Evolutionary conservation across 2,113 vertebrate species (phyloP), one percentile per base, ranked within the genome.

Genomic region (Zosterops pallidus): DNA sequence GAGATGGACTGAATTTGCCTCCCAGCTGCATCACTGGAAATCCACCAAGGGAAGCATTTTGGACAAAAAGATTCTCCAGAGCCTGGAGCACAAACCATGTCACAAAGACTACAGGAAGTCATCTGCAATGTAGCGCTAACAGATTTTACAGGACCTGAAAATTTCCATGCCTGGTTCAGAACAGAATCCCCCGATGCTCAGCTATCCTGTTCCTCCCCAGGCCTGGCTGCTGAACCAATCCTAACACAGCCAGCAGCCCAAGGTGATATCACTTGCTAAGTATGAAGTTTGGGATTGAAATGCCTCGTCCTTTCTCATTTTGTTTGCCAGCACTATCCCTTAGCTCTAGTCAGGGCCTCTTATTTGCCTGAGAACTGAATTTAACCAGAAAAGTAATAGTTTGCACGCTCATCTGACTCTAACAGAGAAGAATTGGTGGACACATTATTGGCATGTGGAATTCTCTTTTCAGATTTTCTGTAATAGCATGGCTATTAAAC

Each of bases 221-320:
- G 75, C 88, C 83, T 68, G 71, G 49, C 64, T 88, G 82, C 52
- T 92, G 76, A 72, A 94, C 88, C 95, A 95, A 29, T 91, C 91
- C 49, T 76, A 62, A 72, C 46, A 62, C 29, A 95, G 86, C 50
- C 90, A 88, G 76, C 68, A 94, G 68, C 79, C 62, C 85, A 86
- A 96, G 90, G 93, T 96, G 93, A 96, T 94, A 92, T 95, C 94
- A 97, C 56, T 93, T 86, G 64, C 65, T 77, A 94, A 97, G 31
- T 64, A 96, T 94, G 93, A 96, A 94, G 41, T 75, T 88, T 92
- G 90, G 46, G 92, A 94, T 67, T 83, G 68, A 94, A 93, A 86
- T 88, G 83, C 63, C 47, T 96, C 11, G 16, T 63, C 85, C 72
- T 88, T 94, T 94, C 93, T 94, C 88, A 77, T 94, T 92, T 86